Evolutionary conservation across 2,888 invertebrate genomes (phyloP).

Genomic region (Clitarchus hookeri): DNA sequence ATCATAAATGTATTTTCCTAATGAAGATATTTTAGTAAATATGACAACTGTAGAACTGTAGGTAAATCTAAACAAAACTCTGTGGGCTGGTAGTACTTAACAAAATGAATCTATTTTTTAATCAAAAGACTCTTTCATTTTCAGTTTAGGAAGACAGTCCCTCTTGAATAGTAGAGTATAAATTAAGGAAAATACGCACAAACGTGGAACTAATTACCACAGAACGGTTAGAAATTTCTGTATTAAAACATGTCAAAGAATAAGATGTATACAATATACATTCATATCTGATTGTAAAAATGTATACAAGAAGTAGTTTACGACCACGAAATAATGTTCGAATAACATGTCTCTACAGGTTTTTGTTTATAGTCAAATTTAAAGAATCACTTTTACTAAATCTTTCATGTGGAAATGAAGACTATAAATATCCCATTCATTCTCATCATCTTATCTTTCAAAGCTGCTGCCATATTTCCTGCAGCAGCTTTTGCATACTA

Average conservation of each 20-base stretch:
- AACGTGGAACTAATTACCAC: slow-evolving; percentile 17
- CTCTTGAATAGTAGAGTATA: not conserved
- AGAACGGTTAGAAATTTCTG: not conserved
- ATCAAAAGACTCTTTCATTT: no score
- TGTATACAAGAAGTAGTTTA: not conserved
- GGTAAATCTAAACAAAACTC: no score
- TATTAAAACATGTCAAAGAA: not conserved
- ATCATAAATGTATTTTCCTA: no score
- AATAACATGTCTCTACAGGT: not conserved
- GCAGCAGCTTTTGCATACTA: slow-evolving; percentile 4
- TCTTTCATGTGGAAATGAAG: not conserved
- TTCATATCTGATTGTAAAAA: slow-evolving; percentile 14
- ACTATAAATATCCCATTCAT: slow-evolving; percentile 11
- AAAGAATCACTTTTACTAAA: not conserved
- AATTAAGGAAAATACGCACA: not conserved
- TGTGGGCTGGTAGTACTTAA: no score
- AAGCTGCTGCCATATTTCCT: not conserved
- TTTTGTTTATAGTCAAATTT: not conserved
- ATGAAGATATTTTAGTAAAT: no score
- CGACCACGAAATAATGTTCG: not conserved
- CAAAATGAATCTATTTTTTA: no score
- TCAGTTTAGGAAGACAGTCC: no score
- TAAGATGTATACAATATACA: not conserved
- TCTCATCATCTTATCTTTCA: not conserved
- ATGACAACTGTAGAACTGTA: no score